Conservation (phyloP, 2,888 invertebrate genomes). For the Phania funesta region DNA sequence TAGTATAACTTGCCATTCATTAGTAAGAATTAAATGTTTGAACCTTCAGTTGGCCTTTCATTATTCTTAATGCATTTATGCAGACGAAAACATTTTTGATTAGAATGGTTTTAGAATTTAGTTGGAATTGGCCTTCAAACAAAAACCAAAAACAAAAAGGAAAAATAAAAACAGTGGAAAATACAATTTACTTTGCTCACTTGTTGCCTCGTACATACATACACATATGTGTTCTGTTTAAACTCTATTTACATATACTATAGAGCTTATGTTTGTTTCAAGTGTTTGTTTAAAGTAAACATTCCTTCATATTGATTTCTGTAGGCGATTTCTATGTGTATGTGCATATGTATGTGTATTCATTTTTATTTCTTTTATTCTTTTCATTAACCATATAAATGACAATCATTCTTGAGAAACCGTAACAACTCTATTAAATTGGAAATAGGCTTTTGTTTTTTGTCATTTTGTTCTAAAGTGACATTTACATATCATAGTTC, state of each 20-base stretch:
- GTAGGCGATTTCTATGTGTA: slow-evolving; percentile 21
- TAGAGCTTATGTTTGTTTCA: slow-evolving; percentile 23
- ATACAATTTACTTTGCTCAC: slow-evolving; percentile 57
- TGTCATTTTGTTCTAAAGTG: slow-evolving; percentile 49
- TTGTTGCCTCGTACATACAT: slow-evolving; percentile 47
- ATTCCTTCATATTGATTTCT: slow-evolving; percentile 9
- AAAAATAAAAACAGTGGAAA: neutral
- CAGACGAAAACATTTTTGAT: slow-evolving; percentile 43
- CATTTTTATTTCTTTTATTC: neutral
- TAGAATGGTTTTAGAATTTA: slow-evolving; percentile 66
- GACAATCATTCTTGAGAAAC: slow-evolving; percentile 65
- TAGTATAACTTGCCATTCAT: slow-evolving; percentile 44
- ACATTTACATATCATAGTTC: slow-evolving; percentile 67
- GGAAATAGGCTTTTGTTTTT: slow-evolving; percentile 11
- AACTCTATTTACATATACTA: slow-evolving; percentile 32
- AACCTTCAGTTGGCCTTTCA: slow-evolving; percentile 57
- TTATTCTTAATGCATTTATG: neutral
- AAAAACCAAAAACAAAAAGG: slow-evolving; percentile 1
- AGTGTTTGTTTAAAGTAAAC: slow-evolving; percentile 28
- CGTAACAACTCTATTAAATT: slow-evolving; percentile 65
- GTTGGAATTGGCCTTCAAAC: slow-evolving; percentile 64
- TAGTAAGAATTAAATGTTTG: slow-evolving; percentile 55
- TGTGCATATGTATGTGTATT: neutral
- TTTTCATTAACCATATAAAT: slow-evolving; percentile 60
- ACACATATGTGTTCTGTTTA: no score